Evolutionary conservation across 2,113 vertebrate species (phyloP), one percentile per base, ranked within the genome.

Genomic region (Perca fluviatilis): DNA sequence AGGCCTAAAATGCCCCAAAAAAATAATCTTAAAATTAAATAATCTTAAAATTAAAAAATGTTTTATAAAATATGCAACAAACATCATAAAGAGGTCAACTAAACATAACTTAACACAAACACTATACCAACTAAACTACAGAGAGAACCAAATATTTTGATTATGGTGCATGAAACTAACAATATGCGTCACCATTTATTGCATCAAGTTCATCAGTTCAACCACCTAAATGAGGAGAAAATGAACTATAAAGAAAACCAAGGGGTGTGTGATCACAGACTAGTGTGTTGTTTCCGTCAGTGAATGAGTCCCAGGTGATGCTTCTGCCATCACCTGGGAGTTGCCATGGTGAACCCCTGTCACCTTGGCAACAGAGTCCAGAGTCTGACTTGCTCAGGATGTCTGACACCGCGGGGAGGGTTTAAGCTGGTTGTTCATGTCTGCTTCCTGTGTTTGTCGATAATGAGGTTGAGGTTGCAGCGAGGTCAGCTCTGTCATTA

Each of bases 401-500:
- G 68, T 73, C 25, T 61, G 36, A 49, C 58, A 50, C 66, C 58
- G 1, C 49, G 3, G 30, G 27, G 18, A 15, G 30, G 0, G 13
- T 21, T 60, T 21, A n/a, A 65, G 62, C 54, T n/a, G 50, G 56
- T 4, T 25, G 57, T 30, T 81, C 50, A 2, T 0, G 61, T 53
- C 56, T 80, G 79, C 58, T 79, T 88, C 86, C 82, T 85, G 82
- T 25, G 66, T 81, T 77, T 80, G 83, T 72, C 0, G 65, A 85
- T 79, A 77, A 65, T 33, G 21, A 62, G 81, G 81, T 77, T 3
- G 54, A 62, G 81, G 81, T 77, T 3, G 54, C 14, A 2, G 9
- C 11, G 50, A 60, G 78, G 78, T 75, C 61, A 58, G 12, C 2
- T 33, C 14, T 1, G 33, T 50, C 47, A 1, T 82, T 75, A 74